Conservation (phyloP, 1,140 invertebrate species). For the Bombus confusus region DNA sequence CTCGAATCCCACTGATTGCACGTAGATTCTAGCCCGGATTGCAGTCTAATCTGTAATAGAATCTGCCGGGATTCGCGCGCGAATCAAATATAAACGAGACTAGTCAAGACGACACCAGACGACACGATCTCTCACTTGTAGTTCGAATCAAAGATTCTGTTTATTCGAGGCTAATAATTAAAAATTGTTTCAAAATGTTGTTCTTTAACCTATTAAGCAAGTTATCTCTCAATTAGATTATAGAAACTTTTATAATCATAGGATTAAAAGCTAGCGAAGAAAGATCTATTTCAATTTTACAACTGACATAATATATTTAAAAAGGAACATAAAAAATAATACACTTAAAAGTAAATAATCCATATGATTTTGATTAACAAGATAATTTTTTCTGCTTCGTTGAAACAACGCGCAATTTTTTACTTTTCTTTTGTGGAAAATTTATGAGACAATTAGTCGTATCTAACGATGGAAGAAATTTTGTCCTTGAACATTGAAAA, state of each 20-base stretch:
- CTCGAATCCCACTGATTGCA: conserved; percentile 64
- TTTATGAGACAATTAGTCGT: neutral
- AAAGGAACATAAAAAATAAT: neutral
- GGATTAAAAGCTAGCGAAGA: too few species aligned
- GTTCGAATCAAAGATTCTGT: neutral
- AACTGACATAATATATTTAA: neutral
- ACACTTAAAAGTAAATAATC: too few species aligned
- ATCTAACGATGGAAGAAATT: too few species aligned
- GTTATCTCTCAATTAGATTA: too few species aligned
- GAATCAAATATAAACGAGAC: conserved; percentile 56
- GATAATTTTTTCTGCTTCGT: too few species aligned
- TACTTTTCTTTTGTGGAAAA: too few species aligned
- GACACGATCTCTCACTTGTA: neutral
- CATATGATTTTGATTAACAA: too few species aligned
- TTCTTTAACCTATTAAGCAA: too few species aligned
- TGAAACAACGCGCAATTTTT: too few species aligned
- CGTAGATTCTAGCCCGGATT: conserved; percentile 48
- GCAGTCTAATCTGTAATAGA: conserved; percentile 76
- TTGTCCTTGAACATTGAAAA: neutral
- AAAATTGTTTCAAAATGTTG: neutral
- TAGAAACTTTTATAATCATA: too few species aligned
- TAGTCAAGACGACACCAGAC: neutral
- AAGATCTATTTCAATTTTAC: too few species aligned
- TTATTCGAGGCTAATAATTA: neutral
- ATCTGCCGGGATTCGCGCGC: conserved; percentile 56